phyloP scores from a whole-genome alignment of 2,888 invertebrate species.

The Hyposoter didymator region DNA sequence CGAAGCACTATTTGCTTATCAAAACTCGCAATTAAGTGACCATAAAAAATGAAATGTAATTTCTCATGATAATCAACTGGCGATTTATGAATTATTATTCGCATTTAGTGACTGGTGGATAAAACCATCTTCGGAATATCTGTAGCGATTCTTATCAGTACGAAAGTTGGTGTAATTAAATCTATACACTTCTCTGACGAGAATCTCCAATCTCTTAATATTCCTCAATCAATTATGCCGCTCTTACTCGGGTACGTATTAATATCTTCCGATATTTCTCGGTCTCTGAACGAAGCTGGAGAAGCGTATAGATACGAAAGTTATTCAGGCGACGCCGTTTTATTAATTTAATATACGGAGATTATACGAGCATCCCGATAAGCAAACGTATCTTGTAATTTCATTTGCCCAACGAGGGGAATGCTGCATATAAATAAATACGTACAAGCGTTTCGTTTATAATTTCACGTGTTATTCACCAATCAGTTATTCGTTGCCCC shows the following conservation, averaged over 20 bases:
- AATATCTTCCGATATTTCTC: constrained; percentile 53
- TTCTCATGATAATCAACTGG: neutral
- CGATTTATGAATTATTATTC: neutral
- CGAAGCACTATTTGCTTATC: neutral
- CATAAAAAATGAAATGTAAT: neutral
- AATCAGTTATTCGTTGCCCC: constrained; percentile 48
- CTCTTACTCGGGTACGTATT: constrained; percentile 51
- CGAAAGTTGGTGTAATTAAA: neutral
- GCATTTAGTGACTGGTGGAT: neutral
- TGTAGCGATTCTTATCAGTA: neutral
- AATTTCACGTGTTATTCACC: constrained; percentile 60
- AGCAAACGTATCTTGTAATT: constrained; percentile 61
- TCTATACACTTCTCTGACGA: constrained; percentile 9
- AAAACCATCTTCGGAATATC: neutral
- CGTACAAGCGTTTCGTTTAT: constrained; percentile 41
- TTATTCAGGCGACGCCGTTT: constrained; percentile 57
- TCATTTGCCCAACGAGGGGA: constrained; percentile 56
- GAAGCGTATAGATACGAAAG: constrained; percentile 22
- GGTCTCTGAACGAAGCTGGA: constrained; percentile 12
- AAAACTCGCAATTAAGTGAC: neutral
- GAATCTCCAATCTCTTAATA: constrained; percentile 55
- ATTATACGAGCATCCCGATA: constrained; percentile 56
- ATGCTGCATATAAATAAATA: constrained; percentile 40
- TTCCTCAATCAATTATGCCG: constrained; percentile 54
- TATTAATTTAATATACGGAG: constrained; percentile 61